phyloP scores from a whole-genome alignment of 2,113 vertebrate species.

The Caranx melampygus region DNA sequence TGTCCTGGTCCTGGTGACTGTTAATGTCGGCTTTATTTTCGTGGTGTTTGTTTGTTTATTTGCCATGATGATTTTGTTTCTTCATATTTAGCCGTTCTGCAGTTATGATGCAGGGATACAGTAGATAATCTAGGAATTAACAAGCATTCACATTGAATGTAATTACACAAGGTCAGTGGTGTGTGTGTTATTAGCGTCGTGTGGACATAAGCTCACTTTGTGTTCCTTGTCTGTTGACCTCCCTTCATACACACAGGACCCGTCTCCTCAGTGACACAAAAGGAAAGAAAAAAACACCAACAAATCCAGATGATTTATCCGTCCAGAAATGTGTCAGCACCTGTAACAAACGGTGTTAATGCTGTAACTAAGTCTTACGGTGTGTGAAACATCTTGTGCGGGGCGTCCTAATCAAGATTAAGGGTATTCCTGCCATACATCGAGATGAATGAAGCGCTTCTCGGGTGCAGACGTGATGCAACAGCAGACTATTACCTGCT shows the following conservation, averaged over 20 bases:
- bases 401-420: slow-evolving; percentile 71
- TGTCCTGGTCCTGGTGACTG: neutral
- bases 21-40: neutral
- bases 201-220: neutral
- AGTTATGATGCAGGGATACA: neutral
- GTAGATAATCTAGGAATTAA: neutral
- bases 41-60: neutral
- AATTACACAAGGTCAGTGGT: neutral
- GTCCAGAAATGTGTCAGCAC: neutral
- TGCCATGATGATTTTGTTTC: neutral
- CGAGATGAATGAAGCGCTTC: slow-evolving; percentile 72
- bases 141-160: neutral
- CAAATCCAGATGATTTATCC: neutral
- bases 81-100: neutral
- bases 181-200: neutral
- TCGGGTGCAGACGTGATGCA: slow-evolving; percentile 52
- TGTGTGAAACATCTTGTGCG: slow-evolving; percentile 21
- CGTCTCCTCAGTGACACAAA: neutral
- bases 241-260: neutral
- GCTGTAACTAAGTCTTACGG: slow-evolving; percentile 18
- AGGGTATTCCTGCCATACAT: slow-evolving; percentile 58
- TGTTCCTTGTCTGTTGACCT: neutral
- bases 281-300: neutral
- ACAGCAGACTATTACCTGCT: slow-evolving; percentile 76
- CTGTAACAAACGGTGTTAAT: slow-evolving; percentile 13